A percentile compares a stretch with the other conserved stretches of the same genome.
Conservation (phyloP, 2,888 invertebrate genomes). For the Andrena trimmerana region DNA sequence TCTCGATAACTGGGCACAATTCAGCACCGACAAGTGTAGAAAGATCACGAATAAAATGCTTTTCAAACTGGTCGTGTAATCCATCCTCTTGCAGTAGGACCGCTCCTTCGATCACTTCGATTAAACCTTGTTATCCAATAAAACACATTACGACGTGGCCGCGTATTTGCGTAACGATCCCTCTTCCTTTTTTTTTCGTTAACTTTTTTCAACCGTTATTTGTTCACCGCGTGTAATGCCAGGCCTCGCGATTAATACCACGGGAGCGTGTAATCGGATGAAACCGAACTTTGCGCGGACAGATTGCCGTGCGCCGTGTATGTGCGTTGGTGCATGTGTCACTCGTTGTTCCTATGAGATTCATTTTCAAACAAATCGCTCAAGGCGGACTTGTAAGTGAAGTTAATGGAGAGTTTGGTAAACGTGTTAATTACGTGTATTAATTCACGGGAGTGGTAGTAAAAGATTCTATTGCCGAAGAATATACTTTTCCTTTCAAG, state of each 20-base stretch:
- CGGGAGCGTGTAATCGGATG: conserved; percentile 29
- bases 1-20: conserved; percentile 57
- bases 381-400: conserved; percentile 14
- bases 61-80: conserved; percentile 37
- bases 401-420: neutral
- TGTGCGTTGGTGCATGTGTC: neutral
- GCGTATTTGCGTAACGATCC: neutral
- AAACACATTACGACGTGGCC: conserved; percentile 43
- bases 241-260: conserved; percentile 49
- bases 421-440: neutral
- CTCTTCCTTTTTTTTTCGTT: neutral
- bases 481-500: neutral
- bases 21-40: conserved; percentile 63
- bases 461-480: neutral
- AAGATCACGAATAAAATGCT: conserved; percentile 56
- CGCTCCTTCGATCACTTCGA: conserved; percentile 31
- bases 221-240: conserved; percentile 36
- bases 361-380: conserved; percentile 18
- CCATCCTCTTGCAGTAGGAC: conserved; percentile 56
- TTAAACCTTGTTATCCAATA: conserved; percentile 27
- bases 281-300: conserved; percentile 61
- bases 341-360: neutral
- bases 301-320: conserved; percentile 4
- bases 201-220: conserved; percentile 18
- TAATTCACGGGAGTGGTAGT: neutral